Evolutionary conservation across 2,113 vertebrate genomes (phyloP).

Genomic region (Coregonus clupeaformis): DNA sequence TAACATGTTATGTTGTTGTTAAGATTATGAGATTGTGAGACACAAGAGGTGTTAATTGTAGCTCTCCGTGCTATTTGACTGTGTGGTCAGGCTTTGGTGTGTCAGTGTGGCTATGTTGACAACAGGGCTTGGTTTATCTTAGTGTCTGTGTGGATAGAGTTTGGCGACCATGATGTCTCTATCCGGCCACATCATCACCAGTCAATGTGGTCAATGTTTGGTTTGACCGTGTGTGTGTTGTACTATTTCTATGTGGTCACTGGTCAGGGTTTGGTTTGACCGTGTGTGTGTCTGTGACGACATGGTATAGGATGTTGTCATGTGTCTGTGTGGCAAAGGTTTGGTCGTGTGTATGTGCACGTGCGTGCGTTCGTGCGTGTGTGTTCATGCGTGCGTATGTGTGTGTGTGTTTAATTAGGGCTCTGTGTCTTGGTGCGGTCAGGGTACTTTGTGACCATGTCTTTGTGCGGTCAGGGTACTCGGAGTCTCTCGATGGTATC

Average conservation of each 20-base stretch:
- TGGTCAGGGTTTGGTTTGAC: slow-evolving; percentile 40
- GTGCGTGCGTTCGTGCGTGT: no score
- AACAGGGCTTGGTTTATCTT: slow-evolving; percentile 16
- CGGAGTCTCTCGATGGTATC: slow-evolving; percentile 66
- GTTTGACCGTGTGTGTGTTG: slow-evolving; percentile 59
- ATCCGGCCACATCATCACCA: slow-evolving; percentile 20
- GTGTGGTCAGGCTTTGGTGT: neutral
- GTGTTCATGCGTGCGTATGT: no score
- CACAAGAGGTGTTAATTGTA: neutral
- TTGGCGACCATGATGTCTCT: slow-evolving; percentile 50
- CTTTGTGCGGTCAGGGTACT: slow-evolving; percentile 42
- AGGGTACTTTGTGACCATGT: slow-evolving; percentile 33
- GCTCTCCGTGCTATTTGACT: neutral
- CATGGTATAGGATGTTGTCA: neutral
- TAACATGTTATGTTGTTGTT: no score
- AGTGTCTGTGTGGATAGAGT: slow-evolving; percentile 41
- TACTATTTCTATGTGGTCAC: slow-evolving; percentile 60
- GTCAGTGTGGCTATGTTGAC: slow-evolving; percentile 29
- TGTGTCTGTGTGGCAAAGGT: neutral
- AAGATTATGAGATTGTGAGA: neutral
- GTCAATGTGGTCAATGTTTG: slow-evolving; percentile 7
- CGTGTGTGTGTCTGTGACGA: slow-evolving; percentile 1
- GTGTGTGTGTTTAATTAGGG: slow-evolving; percentile 14
- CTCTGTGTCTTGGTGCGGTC: slow-evolving; percentile 25
- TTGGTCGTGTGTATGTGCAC: slow-evolving; percentile 4